Evolutionary conservation across 2,888 invertebrate species (phyloP), one percentile per base, ranked within the genome.

Genomic region (Drosophila subquinaria): DNA sequence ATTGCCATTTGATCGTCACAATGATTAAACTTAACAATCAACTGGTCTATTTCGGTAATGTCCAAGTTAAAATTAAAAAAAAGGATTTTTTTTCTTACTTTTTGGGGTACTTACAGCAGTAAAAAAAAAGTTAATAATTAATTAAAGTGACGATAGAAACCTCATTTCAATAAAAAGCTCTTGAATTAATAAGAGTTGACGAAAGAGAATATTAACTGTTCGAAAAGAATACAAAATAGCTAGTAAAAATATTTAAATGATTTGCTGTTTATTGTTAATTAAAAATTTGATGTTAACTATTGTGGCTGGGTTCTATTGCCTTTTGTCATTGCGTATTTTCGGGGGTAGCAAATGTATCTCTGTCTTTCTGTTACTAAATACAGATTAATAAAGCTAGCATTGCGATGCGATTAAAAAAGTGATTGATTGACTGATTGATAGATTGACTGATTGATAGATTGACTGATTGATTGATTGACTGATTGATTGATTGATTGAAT

Each of bases 401-500:
- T 53, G 53, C 50, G 11, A 33, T 52, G 51, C n/a, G 20, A 13
- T 20, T 51, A 36, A 51, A 52, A 36, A n/a, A 36, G 36, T n/a
- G 17, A 23, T 11, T n/a, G 9, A 4, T 10, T 2, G 6, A 17
- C 3, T n/a, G 20, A 20, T 20, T 20, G 20, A 20, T 20, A 1
- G 20, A 20, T 20, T 20, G 20, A 20, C 20, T 20, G 20, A 20
- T 20, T 20, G 20, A 20, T 20, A 1, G 20, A 20, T 20, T 20
- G 20, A 20, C 20, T 20, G 20, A 20, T 20, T 3, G 20, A 20
- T 20, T 13, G 51, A 20, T 36, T 23, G 23, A 15, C 10, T 15
- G 27, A 40, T 53, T 27, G 38, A 53, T 27, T 42, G 40, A 42
- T 42, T 30, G 42, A 30, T 55, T 27, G 53, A 53, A 53, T 40